Base-by-base conservation (phyloP, 2,113 vertebrate genomes). In the Triplophysa siluroides region DNA sequence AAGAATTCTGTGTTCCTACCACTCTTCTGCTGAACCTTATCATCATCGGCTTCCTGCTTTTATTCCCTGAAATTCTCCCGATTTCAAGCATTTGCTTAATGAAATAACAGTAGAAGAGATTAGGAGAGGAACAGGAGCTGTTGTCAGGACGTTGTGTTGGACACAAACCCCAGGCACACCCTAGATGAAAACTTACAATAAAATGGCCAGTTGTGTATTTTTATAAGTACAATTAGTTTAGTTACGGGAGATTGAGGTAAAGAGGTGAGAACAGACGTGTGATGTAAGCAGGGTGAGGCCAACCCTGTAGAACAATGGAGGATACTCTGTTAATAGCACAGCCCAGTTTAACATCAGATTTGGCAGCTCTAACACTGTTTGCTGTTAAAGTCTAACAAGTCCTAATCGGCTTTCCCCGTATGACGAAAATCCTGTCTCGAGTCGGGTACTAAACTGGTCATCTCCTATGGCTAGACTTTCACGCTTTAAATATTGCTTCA, bases 251-350 rank as follows among this genome's bases (percentile, higher is more conserved):
- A 62, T 23, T 9, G 16, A 78, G 38, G 60, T 50, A 12, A 50
- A 71, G 76, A 70, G 58, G 85, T 87, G 85, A 86, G 73, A 75
- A 83, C 85, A 84, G 81, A 81, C 64, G 26, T 33, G 50, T 14
- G 9, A 43, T 63, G 13, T 60, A 66, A 63, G 52, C 52, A 26
- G 71, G 66, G 76, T 52, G 67, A 23, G 78, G 23, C 12, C 67
- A n/a, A 69, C 24, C 6, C 11, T 63, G 4, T 56, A 41, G 33
- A 79, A 86, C 79, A 81, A 79, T 78, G 68, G 62, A 19, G 14
- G 69, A 52, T 24, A n/a, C 45, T 21, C 56, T 38, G 33, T 76
- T 81, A 54, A 65, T 19, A 73, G 29, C 45, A 72, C 52, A 7
- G 3, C 29, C 10, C 47, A 43, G 61, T 73, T 73, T 62, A 73